These are phyloP conservation scores for Zoanthus sansibaricus DNA, from an alignment of 92 coral and sea anemone species.

Conservation along the genomic window DNA sequence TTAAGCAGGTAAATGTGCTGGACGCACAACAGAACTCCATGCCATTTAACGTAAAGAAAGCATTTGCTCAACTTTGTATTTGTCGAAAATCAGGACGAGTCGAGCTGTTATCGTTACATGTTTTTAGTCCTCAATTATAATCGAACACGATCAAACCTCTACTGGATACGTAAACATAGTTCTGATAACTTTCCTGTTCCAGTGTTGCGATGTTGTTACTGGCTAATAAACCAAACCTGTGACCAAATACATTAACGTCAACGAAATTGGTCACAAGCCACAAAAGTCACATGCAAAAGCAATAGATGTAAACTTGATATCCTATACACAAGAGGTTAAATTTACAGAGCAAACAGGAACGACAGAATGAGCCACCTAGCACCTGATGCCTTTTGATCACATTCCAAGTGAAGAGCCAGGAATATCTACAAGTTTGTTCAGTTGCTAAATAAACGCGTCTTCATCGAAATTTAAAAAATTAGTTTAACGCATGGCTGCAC, in stretches of 20 bases:
- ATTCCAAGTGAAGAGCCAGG: not conserved
- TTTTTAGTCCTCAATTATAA: not conserved
- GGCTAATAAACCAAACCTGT: not conserved
- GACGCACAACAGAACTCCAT: constrained; percentile 40
- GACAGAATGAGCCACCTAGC: not conserved
- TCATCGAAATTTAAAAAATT: not conserved
- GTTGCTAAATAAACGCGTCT: not conserved
- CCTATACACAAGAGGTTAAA: not conserved
- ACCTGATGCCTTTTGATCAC: not conserved
- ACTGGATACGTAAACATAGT: not conserved
- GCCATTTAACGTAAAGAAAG: not conserved
- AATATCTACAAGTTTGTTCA: not conserved
- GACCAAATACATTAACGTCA: not conserved
- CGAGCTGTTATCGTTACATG: not conserved
- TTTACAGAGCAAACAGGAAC: not conserved
- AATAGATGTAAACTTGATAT: not conserved
- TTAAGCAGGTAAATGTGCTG: not conserved
- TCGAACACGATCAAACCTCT: not conserved
- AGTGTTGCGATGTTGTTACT: not conserved
- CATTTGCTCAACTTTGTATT: not conserved
- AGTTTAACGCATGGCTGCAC: not conserved
- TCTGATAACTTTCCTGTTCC: not conserved
- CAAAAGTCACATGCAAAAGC: not conserved
- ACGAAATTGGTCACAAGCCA: not conserved
- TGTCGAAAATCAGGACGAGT: not conserved